Evolutionary conservation across 2,888 invertebrate species (phyloP), one percentile per base, ranked within the genome.

Genomic region (Lepas anatifera): DNA sequence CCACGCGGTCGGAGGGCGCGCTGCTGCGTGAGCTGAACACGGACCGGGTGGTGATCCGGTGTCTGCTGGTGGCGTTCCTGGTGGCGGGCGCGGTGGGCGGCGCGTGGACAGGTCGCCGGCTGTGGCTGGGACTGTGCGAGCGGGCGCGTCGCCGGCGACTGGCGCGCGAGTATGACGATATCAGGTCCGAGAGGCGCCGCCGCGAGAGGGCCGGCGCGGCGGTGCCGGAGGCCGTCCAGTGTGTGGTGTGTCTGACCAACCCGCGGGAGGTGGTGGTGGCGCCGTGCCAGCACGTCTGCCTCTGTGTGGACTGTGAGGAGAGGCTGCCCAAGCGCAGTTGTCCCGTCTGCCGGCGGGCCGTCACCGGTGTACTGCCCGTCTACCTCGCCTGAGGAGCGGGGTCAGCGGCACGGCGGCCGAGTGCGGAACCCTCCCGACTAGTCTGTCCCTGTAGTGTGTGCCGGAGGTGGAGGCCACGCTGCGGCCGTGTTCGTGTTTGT

Each of bases 211-310:
- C 58, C 37, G 35, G 22, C 32, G 69, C n/a, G 68, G 64, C 11
- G 29, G 68, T 25, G 50, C 68, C 74, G 73, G 87, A 84, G 39
- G 84, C 84, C 78, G 89, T 87, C 76, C 80, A 87, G 16, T 95
- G 94, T 77, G 89, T 93, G 32, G 89, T 94, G n/a, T 95, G 95
- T 79, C 84, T 88, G 48, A 85, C 85, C 71, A 91, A 92, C 81
- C 90, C 90, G 1, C 88, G 90, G 76, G 92, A 94, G 87, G 87
- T 92, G 52, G 89, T 94, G 75, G 80, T 94, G 69, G 80, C 95
- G 72, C 91, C 93, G 0, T 95, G 95, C 79, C 94, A 94, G 0
- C 95, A 95, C 79, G 89, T 94, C 10, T 93, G 93, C 76, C 81
- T 94, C 39, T 95, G 95, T 78, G 90, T 90, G 78, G 90, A 93